These are phyloP conservation scores for Thryonomys swinderianus DNA, from an alignment of 2,113 vertebrate species.

Conservation along the genomic window DNA sequence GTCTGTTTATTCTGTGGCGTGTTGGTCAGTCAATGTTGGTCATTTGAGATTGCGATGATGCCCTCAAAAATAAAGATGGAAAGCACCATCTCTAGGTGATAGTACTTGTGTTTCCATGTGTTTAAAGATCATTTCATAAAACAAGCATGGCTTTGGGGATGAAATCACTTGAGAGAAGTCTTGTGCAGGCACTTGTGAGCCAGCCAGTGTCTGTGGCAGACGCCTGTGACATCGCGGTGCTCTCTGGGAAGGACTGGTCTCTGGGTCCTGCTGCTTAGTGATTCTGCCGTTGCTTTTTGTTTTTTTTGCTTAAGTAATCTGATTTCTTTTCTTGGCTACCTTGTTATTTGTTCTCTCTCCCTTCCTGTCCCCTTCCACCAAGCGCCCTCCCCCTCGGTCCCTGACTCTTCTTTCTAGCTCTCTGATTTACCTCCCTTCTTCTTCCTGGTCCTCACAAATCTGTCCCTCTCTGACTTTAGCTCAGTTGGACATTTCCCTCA, in stretches of 20 bases:
- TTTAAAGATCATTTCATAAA: background rate
- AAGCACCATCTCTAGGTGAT: background rate
- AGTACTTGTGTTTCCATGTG: background rate
- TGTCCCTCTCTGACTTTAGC: background rate
- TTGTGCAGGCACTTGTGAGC: background rate
- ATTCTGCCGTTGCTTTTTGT: background rate
- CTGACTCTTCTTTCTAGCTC: background rate
- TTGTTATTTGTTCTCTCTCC: background rate
- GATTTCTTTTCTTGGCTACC: background rate
- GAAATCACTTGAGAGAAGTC: background rate
- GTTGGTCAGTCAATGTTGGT: background rate
- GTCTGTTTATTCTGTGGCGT: background rate
- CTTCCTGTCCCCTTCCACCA: background rate
- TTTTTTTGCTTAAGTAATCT: background rate
- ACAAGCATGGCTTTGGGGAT: background rate
- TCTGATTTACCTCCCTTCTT: background rate
- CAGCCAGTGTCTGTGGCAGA: background rate
- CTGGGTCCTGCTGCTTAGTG: background rate
- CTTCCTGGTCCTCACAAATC: background rate
- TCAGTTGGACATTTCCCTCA: background rate
- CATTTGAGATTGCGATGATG: background rate
- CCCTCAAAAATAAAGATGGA: background rate
- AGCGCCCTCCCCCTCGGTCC: no score
- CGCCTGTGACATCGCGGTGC: background rate
- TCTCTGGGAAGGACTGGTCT: background rate